Percentiles rank a stretch among this genome's conserved stretches.
Conservation (phyloP, 2,797 vertebrate genomes). For the Bovichtus variegatus region DNA sequence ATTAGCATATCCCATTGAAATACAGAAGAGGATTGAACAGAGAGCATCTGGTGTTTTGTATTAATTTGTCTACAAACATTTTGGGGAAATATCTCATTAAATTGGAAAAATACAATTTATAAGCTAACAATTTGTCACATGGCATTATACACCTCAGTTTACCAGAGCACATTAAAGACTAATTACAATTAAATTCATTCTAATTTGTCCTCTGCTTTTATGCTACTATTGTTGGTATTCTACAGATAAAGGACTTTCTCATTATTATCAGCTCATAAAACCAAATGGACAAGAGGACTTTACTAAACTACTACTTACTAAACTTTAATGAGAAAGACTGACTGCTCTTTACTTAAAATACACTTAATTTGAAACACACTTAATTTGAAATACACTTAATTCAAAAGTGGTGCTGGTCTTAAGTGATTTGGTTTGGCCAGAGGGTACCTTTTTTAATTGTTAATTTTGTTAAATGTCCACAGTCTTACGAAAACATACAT, state of each 20-base stretch:
- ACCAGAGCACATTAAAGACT: not conserved
- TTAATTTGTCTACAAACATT: not conserved
- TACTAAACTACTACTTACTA: no score
- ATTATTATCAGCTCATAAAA: constrained; percentile 10
- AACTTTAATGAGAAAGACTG: no score
- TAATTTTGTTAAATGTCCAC: not conserved
- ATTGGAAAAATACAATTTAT: not conserved
- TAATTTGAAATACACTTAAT: no score
- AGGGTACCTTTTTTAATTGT: not conserved
- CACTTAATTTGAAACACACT: not conserved
- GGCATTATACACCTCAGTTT: not conserved
- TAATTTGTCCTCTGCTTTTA: not conserved
- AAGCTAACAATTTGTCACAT: not conserved
- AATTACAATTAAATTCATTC: not conserved
- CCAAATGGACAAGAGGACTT: no score
- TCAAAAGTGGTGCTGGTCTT: no score
- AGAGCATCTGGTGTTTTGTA: not conserved
- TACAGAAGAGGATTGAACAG: not conserved
- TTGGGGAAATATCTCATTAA: not conserved
- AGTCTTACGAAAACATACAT: not conserved
- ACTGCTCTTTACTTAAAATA: not conserved
- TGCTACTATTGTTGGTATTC: not conserved
- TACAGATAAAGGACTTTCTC: not conserved
- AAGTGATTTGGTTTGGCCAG: not conserved
- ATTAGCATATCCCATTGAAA: constrained; percentile 1